Conservation (phyloP, 2,888 invertebrate genomes). For the Thecophora atra region DNA sequence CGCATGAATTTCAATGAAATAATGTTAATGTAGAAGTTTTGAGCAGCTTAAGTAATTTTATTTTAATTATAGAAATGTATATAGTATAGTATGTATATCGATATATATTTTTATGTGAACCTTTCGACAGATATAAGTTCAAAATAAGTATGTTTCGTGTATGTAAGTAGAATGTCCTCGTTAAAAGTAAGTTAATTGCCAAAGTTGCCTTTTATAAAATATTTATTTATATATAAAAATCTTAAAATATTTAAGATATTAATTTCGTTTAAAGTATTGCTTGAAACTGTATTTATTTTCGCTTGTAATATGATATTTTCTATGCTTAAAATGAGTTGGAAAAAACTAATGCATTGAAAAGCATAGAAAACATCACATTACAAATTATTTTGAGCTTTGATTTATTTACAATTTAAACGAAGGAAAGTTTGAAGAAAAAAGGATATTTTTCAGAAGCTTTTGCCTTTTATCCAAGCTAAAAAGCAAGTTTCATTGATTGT, state of each 20-base stretch:
- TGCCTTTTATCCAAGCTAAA: not conserved
- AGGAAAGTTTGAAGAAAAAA: not conserved
- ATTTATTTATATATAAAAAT: too few relatives aligned
- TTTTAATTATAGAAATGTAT: constrained; percentile 20
- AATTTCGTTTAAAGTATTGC: not conserved
- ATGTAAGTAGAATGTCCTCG: too few relatives aligned
- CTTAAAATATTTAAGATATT: not conserved
- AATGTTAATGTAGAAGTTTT: constrained; percentile 22
- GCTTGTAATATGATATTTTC: constrained; percentile 7
- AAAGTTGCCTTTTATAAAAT: too few relatives aligned
- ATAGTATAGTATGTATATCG: not conserved
- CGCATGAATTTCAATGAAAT: constrained; percentile 18
- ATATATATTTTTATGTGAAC: too few relatives aligned
- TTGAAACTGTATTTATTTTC: constrained; percentile 28
- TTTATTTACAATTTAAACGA: constrained; percentile 9
- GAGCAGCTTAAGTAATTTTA: constrained; percentile 21
- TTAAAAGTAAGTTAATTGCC: too few relatives aligned
- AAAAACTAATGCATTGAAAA: too few relatives aligned
- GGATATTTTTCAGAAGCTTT: not conserved
- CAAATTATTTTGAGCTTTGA: constrained; percentile 29
- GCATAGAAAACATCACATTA: not conserved
- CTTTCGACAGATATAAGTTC: constrained; percentile 23
- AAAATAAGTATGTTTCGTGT: constrained; percentile 14
- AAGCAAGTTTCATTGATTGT: not conserved
- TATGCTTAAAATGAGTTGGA: too few relatives aligned